A percentile compares a stretch with the other conserved stretches of the same genome.
phyloP scores from a whole-genome alignment of 1,140 invertebrate genomes.

The Magallana gigas region DNA sequence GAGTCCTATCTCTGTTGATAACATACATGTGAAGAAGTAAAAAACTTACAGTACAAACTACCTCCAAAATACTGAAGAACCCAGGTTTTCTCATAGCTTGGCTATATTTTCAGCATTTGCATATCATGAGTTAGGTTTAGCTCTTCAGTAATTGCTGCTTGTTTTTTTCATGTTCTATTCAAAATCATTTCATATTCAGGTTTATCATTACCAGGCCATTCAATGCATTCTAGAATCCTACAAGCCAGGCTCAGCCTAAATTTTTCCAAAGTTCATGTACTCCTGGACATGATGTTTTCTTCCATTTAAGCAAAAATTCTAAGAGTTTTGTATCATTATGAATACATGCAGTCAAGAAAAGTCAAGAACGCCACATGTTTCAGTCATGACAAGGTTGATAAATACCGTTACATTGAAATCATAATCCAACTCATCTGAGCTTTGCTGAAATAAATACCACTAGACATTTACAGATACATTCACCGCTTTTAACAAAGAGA shows the following conservation, averaged over 20 bases:
- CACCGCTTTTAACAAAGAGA: background rate
- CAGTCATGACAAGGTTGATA: constrained; percentile 30
- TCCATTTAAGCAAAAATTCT: background rate
- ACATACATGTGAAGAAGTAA: no score
- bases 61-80: no score
- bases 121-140: no score
- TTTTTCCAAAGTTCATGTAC: background rate
- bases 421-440: constrained; percentile 32
- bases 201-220: background rate
- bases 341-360: constrained; percentile 14
- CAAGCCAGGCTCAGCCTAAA: background rate
- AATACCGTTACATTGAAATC: constrained; percentile 33
- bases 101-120: no score
- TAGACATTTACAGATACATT: background rate
- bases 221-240: constrained; percentile 15
- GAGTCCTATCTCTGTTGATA: no score
- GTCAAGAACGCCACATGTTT: constrained; percentile 25
- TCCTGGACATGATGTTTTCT: background rate
- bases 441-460: constrained; percentile 31
- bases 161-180: no score
- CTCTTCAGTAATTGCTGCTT: no score
- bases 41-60: no score
- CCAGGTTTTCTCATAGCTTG: no score
- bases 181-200: no score
- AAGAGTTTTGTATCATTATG: background rate